A percentile compares a stretch with the other conserved stretches of the same genome.
phyloP scores from a whole-genome alignment of 2,888 invertebrate genomes.

The Drosophila prostipennis region DNA sequence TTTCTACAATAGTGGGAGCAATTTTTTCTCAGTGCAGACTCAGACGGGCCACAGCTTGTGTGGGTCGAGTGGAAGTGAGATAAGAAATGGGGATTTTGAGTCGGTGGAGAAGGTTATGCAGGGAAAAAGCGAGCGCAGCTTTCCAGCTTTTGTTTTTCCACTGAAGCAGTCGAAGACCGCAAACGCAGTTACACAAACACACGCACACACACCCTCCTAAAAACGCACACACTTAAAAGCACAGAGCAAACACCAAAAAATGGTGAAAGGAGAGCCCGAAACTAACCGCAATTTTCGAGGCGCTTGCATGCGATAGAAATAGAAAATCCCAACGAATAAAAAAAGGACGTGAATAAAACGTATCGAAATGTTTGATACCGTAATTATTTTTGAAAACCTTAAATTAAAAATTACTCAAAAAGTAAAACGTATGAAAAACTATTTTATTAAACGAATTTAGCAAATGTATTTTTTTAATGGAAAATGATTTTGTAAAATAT shows the following conservation, averaged over 20 bases:
- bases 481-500: too few species aligned
- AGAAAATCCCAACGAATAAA: constrained; percentile 29
- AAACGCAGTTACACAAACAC: constrained; percentile 69
- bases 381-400: too few species aligned
- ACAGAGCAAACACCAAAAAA: constrained; percentile 51
- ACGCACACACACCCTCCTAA: constrained; percentile 1
- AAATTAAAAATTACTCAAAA: too few species aligned
- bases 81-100: constrained; percentile 18
- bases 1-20: too few species aligned
- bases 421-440: too few species aligned
- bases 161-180: constrained; percentile 59
- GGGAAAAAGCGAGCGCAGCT: constrained; percentile 67
- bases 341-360: constrained; percentile 7
- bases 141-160: constrained; percentile 78
- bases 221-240: constrained; percentile 6
- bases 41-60: constrained; percentile 70
- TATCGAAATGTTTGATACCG: constrained; percentile 4
- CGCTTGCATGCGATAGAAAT: constrained; percentile 71
- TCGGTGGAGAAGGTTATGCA: constrained; percentile 15
- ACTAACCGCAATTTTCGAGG: constrained; percentile 80
- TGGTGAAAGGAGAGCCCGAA: constrained; percentile 46
- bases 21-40: constrained; percentile 10
- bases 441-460: too few species aligned
- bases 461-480: too few species aligned
- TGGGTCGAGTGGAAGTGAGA: constrained; percentile 50